Evolutionary conservation across 35 echinoderm and acorn worm genomes (phyloP), one percentile per base, ranked within the genome.

Genomic region (Holothuria glaberrima): DNA sequence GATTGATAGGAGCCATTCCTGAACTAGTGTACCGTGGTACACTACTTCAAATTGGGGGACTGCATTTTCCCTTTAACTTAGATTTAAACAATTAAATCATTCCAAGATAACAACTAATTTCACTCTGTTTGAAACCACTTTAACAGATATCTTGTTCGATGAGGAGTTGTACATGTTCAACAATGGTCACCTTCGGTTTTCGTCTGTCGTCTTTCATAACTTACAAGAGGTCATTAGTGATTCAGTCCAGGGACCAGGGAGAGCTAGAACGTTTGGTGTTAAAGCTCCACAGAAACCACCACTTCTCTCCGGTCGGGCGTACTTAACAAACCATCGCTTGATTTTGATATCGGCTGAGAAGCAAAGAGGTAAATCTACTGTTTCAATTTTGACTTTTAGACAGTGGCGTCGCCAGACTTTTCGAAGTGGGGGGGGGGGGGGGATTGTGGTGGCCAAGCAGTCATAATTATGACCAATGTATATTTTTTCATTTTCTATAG

Each of bases 271-370:
- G 6, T 87, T 87, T 52, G 85, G 85, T 12, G 48, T 75, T 38
- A 64, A 77, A 65, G 86, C 91, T 20, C 91, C 83, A 21, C 91
- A 48, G 12, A 81, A 72, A 65, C 5, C 69, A 6, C 76, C 86
- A 31, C 68, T 92, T 46, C 86, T 86, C 9, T 80, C 67, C 5
- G 91, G 91, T 17, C 60, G 91, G 27, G 85, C 71, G 30, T 92
- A 77, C 44, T 68, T 92, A 18, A 92, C 91, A 61, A 92, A 92
- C 31, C 91, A 92, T 61, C 83, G 91, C 12, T 77, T 92, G 26
- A 74, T 92, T 77, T 52, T 92, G 4, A 34, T 92, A 18, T 92
- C 91, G n/a, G 91, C 91, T 1, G 83, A 92, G 57, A 73, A 83
- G 24, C 79, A 92, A 77, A 86, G 86, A 80, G 91, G 91, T 88